Evolutionary conservation across 2,888 invertebrate genomes (phyloP).

Genomic region (Beris morrisii): DNA sequence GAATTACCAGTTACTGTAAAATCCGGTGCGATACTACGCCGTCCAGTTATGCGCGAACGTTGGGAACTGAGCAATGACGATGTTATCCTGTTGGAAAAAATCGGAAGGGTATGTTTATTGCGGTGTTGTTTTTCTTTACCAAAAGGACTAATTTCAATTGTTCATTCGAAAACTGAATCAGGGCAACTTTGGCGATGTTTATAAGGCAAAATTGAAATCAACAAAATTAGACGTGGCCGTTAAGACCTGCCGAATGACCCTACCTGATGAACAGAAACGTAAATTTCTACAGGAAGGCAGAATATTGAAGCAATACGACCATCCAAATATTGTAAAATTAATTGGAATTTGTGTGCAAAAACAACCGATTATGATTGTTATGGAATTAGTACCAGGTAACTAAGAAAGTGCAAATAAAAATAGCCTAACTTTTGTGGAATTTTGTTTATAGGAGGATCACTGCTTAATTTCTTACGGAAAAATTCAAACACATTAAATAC

Average conservation of each 20-base stretch:
- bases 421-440: background rate
- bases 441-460: conserved; percentile 74
- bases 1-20: conserved; percentile 88
- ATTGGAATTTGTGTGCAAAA: conserved; percentile 98
- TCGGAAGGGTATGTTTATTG: conserved; percentile 75
- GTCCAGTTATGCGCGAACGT: conserved; percentile 83
- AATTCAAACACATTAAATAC: conserved; percentile 69
- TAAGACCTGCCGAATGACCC: conserved; percentile 90
- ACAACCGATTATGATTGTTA: conserved; percentile 98
- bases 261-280: conserved; percentile 91
- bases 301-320: conserved; percentile 94
- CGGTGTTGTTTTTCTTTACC: background rate
- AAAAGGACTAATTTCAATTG: background rate
- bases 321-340: conserved; percentile 93
- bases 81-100: conserved; percentile 87
- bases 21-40: conserved; percentile 85
- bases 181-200: conserved; percentile 98
- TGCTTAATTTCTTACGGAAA: conserved; percentile 84
- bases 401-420: conserved; percentile 46
- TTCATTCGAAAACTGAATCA: conserved; percentile 50
- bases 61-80: conserved; percentile 98
- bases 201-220: conserved; percentile 82
- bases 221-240: conserved; percentile 89
- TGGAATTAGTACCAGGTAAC: conserved; percentile 84
- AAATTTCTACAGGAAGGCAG: conserved; percentile 95